These are phyloP conservation scores for Thera britannica DNA, from an alignment of 2,888 invertebrate genomes.

Conservation along the genomic window DNA sequence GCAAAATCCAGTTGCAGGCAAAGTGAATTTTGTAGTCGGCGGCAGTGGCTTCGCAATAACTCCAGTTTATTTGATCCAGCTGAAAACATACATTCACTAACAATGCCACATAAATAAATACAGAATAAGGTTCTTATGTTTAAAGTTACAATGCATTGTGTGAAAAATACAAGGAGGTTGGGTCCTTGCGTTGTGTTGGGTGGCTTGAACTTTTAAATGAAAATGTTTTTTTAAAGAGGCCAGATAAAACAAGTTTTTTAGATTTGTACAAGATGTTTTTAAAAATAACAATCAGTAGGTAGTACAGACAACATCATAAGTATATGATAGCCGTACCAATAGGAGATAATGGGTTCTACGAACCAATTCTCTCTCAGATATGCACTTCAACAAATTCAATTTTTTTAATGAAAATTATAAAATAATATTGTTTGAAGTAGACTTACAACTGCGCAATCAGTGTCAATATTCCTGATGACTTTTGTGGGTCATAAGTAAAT, in stretches of 20 bases:
- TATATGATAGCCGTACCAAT: not conserved
- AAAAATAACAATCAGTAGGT: not conserved
- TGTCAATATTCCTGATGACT: no score
- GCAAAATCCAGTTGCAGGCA: no score
- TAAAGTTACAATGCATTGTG: constrained; percentile 35
- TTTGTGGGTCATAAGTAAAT: no score
- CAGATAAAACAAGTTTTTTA: not conserved
- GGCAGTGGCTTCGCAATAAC: constrained; percentile 1
- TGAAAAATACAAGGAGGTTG: constrained; percentile 20
- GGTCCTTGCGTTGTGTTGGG: constrained; percentile 13
- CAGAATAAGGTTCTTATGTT: constrained; percentile 21
- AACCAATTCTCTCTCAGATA: no score
- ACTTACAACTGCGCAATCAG: no score
- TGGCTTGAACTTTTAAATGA: constrained; percentile 16
- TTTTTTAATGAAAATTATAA: no score
- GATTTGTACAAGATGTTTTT: not conserved
- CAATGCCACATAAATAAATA: constrained; percentile 31
- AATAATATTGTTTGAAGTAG: no score
- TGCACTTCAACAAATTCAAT: no score
- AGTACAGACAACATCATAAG: not conserved
- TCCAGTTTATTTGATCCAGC: constrained; percentile 11
- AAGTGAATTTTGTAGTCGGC: not conserved
- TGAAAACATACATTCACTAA: constrained; percentile 20
- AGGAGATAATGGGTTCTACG: not conserved
- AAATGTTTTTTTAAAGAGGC: constrained; percentile 1